phyloP scores from a whole-genome alignment of 1,140 invertebrate genomes.

The Druon quercuslanigerum region DNA sequence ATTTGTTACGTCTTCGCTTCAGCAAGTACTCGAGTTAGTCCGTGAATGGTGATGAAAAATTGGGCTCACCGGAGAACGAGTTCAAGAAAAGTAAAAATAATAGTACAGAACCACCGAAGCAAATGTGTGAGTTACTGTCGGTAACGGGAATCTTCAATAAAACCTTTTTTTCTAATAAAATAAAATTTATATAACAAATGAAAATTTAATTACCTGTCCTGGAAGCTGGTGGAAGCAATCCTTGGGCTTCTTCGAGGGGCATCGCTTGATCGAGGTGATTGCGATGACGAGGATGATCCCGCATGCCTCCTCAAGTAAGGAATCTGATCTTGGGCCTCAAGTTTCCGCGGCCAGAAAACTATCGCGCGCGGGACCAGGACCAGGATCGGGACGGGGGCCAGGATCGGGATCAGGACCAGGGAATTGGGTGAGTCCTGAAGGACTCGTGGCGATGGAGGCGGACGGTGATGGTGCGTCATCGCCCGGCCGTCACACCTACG shows the following conservation, averaged over 20 bases:
- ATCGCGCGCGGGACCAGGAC: conserved; percentile 37
- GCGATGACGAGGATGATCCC: conserved; percentile 64
- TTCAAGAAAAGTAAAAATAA: too few species aligned
- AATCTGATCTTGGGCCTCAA: background rate
- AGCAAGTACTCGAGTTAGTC: too few species aligned
- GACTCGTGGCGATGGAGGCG: conserved; percentile 62
- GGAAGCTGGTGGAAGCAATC: conserved; percentile 63
- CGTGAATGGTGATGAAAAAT: too few species aligned
- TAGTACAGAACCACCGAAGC: too few species aligned
- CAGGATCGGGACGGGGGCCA: conserved; percentile 43
- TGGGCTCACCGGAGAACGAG: too few species aligned
- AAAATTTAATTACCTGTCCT: conserved; percentile 57
- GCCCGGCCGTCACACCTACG: conserved; percentile 67
- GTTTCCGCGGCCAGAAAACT: conserved; percentile 2
- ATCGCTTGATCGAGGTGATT: conserved; percentile 66
- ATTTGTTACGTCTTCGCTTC: too few species aligned
- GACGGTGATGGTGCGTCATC: conserved; percentile 69
- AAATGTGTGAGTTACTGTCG: too few species aligned
- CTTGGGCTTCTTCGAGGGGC: conserved; percentile 69
- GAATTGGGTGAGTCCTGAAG: conserved; percentile 60
- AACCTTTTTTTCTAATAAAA: too few species aligned
- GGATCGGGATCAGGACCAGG: conserved; percentile 36
- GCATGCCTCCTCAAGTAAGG: conserved; percentile 58
- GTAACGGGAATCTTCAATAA: too few species aligned
- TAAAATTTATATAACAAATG: too few species aligned